Conservation (phyloP, 2,888 invertebrate genomes). For the Lagria hirta region DNA sequence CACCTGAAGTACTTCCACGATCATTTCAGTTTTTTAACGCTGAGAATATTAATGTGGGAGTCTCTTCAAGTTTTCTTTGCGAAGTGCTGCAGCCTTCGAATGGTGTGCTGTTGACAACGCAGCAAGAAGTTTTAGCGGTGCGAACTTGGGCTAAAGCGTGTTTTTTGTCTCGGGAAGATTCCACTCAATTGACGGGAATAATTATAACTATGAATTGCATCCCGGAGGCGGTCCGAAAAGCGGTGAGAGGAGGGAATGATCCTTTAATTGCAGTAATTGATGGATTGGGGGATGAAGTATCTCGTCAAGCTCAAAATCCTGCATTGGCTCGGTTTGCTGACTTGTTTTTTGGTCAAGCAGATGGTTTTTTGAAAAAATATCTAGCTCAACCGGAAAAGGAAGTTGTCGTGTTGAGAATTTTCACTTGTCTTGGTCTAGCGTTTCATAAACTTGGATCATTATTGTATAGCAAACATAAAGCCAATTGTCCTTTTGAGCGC, state of each 20-base stretch:
- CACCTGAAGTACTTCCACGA: slow-evolving; percentile 38
- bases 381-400: slow-evolving; percentile 42
- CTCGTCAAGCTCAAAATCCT: slow-evolving; percentile 26
- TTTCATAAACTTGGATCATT: slow-evolving; percentile 38
- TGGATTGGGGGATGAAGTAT: slow-evolving; percentile 37
- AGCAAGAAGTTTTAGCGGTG: slow-evolving; percentile 42
- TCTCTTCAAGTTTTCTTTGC: slow-evolving; percentile 41
- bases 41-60: slow-evolving; percentile 38
- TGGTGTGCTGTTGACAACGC: slow-evolving; percentile 34
- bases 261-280: slow-evolving; percentile 45
- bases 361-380: slow-evolving; percentile 40
- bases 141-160: slow-evolving; percentile 48
- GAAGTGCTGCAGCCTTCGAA: slow-evolving; percentile 37
- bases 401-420: slow-evolving; percentile 42
- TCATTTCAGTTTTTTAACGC: slow-evolving; percentile 39
- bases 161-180: slow-evolving; percentile 38
- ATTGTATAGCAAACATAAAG: slow-evolving; percentile 46
- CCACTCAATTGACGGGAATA: slow-evolving; percentile 37
- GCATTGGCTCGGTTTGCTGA: slow-evolving; percentile 42
- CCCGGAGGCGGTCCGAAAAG: slow-evolving; percentile 32
- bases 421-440: slow-evolving; percentile 43
- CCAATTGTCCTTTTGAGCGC: slow-evolving; percentile 56
- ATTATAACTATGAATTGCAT: slow-evolving; percentile 43
- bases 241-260: slow-evolving; percentile 33
- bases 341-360: slow-evolving; percentile 44